Evolutionary conservation across 2,888 invertebrate species (phyloP).

Genomic region (Operophtera brumata): DNA sequence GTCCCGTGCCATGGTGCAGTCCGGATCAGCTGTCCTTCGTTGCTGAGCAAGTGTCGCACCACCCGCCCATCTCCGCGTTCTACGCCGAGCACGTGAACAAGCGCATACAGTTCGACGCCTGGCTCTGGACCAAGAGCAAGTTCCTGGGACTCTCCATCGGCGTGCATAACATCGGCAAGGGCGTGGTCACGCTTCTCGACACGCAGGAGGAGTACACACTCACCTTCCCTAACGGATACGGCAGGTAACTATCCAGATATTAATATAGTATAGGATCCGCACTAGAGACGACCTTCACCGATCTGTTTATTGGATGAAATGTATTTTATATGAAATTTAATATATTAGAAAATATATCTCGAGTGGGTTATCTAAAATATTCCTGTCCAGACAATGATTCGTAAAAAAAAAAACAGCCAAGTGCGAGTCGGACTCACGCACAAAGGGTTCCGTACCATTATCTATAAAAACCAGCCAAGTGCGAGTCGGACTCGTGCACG

Average conservation of each 20-base stretch:
- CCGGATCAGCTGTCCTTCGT: conserved; percentile 95
- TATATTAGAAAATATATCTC: no score
- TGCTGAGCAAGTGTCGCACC: conserved; percentile 99
- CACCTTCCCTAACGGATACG: conserved; percentile 99
- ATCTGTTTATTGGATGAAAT: no score
- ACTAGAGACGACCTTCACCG: no score
- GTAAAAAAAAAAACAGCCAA: no score
- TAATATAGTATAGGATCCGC: no score
- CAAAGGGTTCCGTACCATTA: no score
- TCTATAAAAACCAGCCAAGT: no score
- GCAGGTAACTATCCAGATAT: conserved; percentile 83
- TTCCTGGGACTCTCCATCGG: conserved; percentile 98
- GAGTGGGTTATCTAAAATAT: no score
- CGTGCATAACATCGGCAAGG: conserved; percentile 98
- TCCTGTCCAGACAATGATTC: no score
- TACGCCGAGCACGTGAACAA: conserved; percentile 98
- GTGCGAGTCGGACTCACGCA: no score
- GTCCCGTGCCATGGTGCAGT: conserved; percentile 95
- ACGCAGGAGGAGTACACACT: conserved; percentile 96
- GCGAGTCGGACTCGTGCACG: no score
- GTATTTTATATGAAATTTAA: no score
- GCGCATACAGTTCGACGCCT: conserved; percentile 96
- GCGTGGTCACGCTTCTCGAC: conserved; percentile 93
- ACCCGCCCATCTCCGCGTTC: conserved; percentile 99
- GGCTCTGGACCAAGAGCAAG: conserved; percentile 99